Evolutionary conservation across 2,797 vertebrate genomes (phyloP).

Genomic region (Linurgus olivaceus): DNA sequence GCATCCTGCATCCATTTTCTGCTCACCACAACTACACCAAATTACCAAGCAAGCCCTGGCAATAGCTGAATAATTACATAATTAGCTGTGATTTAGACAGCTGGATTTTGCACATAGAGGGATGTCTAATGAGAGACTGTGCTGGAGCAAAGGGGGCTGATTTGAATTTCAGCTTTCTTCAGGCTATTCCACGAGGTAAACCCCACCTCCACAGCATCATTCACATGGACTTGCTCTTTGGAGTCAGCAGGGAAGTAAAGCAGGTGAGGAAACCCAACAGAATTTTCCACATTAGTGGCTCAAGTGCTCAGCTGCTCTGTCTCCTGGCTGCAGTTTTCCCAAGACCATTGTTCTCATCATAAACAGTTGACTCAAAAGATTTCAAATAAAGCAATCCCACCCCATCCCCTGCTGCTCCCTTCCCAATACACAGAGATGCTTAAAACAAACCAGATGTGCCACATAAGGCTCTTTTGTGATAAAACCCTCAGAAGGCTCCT

Average conservation of each 20-base stretch:
- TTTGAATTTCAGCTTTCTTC: neutral
- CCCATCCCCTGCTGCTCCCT: constrained; percentile 48
- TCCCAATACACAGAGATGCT: constrained; percentile 26
- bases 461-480: neutral
- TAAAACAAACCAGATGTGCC: constrained; percentile 73
- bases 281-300: constrained; percentile 34
- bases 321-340: constrained; percentile 51
- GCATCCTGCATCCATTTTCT: neutral
- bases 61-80: neutral
- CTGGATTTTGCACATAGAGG: neutral
- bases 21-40: neutral
- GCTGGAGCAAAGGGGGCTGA: neutral
- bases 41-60: neutral
- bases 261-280: constrained; percentile 12
- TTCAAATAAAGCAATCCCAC: constrained; percentile 32
- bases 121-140: neutral
- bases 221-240: neutral
- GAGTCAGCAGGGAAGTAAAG: neutral
- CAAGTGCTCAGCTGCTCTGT: neutral
- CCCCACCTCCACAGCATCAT: neutral
- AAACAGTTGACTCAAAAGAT: constrained; percentile 46
- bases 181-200: neutral
- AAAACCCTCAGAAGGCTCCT: constrained; percentile 19
- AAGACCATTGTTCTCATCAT: constrained; percentile 55
- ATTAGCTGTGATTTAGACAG: neutral